phyloP scores from a whole-genome alignment of 1,140 invertebrate genomes.

The Monomorium pharaonis region DNA sequence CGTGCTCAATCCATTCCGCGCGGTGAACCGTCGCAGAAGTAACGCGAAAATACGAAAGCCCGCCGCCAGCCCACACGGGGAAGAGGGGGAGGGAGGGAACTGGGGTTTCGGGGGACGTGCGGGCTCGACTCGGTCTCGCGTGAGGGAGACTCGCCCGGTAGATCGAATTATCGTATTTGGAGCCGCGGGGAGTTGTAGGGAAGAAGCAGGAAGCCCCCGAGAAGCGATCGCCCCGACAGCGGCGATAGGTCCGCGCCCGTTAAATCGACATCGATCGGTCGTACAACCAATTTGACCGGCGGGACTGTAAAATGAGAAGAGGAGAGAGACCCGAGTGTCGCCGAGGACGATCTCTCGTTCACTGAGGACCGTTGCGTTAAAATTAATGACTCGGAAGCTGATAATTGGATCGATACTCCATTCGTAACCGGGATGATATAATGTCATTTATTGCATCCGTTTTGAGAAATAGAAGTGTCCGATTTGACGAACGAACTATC shows the following conservation, averaged over 20 bases:
- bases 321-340: neutral
- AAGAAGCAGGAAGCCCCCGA: neutral
- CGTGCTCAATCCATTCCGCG: neutral
- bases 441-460: neutral
- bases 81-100: too few relatives aligned
- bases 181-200: conserved; percentile 66
- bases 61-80: too few relatives aligned
- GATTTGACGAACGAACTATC: conserved; percentile 1
- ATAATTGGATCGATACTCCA: conserved; percentile 34
- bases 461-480: neutral
- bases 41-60: conserved; percentile 15
- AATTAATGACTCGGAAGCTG: conserved; percentile 46
- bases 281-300: conserved; percentile 66
- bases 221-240: conserved; percentile 64
- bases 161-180: conserved; percentile 74
- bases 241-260: conserved; percentile 71
- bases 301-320: conserved; percentile 44
- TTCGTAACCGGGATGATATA: conserved; percentile 4
- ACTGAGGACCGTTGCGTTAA: conserved; percentile 11
- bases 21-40: conserved; percentile 18
- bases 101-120: too few relatives aligned
- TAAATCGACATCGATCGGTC: conserved; percentile 70
- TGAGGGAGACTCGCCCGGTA: neutral
- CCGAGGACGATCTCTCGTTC: conserved; percentile 1
- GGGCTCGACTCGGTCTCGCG: conserved; percentile 29